Evolutionary conservation across 2,797 vertebrate species (phyloP).

Genomic region (Tangara arthus): DNA sequence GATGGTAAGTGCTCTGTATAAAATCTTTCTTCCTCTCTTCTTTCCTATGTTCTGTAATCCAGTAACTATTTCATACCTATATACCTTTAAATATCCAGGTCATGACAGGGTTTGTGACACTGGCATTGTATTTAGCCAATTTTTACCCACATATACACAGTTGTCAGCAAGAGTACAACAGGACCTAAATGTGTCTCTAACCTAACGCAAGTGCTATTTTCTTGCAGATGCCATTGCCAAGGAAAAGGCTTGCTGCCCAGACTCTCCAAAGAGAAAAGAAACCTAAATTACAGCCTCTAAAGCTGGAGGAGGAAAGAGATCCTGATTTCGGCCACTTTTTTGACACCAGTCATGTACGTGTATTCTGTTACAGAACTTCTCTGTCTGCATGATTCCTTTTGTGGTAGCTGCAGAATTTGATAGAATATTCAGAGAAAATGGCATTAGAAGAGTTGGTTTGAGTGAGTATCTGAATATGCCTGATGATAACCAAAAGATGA

Average conservation of each 20-base stretch:
- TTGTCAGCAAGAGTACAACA: neutral
- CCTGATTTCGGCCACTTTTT: constrained; percentile 4
- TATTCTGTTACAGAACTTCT: neutral
- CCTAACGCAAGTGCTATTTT: neutral
- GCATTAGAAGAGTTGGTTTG: neutral
- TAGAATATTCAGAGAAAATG: neutral
- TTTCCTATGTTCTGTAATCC: neutral
- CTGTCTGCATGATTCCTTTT: neutral
- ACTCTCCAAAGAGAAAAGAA: neutral
- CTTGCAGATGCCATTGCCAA: constrained; percentile 13
- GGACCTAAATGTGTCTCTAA: neutral
- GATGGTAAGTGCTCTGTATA: neutral
- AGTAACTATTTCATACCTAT: neutral
- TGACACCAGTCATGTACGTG: neutral
- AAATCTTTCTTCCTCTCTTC: neutral
- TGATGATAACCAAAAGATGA: neutral
- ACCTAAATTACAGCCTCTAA: neutral
- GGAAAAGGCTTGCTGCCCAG: neutral
- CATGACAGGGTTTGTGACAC: neutral
- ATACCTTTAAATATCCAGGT: neutral
- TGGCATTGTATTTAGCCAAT: neutral
- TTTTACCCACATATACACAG: neutral
- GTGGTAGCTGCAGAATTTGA: neutral
- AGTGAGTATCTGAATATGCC: neutral
- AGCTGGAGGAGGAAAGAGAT: neutral